Percentiles rank a stretch among this genome's conserved stretches.
These are phyloP conservation scores for Aurelia aurita DNA, from an alignment of 30 jellyfish, hydroid and myxozoan genomes.

Conservation along the genomic window DNA sequence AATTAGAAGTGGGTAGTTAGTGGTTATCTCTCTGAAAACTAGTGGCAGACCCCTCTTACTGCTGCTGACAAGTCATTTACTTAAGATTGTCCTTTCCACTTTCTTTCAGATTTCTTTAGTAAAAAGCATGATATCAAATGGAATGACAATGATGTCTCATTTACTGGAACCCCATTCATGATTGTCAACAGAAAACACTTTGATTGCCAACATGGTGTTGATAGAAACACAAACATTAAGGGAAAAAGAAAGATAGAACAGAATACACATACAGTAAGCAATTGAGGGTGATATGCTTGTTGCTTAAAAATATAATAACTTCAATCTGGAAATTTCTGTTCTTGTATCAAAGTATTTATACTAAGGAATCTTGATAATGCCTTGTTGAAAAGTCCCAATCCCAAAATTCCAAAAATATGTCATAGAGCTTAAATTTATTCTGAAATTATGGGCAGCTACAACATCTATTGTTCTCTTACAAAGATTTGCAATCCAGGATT, in stretches of 20 bases:
- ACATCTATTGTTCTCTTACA: too few relatives aligned
- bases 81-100: background rate
- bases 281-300: too few relatives aligned
- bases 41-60: background rate
- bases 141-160: conserved; percentile 10
- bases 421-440: too few relatives aligned
- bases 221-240: background rate
- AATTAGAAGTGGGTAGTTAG: background rate
- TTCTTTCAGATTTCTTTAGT: background rate
- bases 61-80: background rate
- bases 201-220: conserved; percentile 34
- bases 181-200: background rate
- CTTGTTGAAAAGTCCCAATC: too few relatives aligned
- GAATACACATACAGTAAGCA: background rate
- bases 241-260: background rate
- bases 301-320: too few relatives aligned
- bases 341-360: too few relatives aligned
- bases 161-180: conserved; percentile 3
- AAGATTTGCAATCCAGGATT: too few relatives aligned
- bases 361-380: too few relatives aligned
- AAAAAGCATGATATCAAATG: conserved; percentile 15
- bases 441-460: too few relatives aligned
- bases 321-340: too few relatives aligned
- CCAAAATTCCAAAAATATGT: too few relatives aligned
- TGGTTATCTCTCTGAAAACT: background rate